phyloP scores from a whole-genome alignment of 2,888 invertebrate species.

The Pteria penguin region DNA sequence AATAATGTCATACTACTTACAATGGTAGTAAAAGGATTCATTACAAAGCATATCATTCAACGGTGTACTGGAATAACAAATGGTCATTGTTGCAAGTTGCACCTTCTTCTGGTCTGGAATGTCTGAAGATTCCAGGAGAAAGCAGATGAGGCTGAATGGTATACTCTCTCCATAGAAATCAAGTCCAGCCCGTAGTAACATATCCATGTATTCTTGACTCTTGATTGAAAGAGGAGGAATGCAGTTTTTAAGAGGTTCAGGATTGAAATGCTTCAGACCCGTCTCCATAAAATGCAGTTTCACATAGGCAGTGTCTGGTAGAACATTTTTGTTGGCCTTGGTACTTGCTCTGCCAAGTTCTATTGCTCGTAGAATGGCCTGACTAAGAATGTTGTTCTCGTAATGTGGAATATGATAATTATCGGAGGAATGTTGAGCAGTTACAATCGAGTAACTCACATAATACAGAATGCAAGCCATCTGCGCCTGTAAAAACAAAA shows the following conservation, averaged over 20 bases:
- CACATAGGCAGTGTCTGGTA: neutral
- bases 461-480: conserved; percentile 28
- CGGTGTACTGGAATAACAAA: conserved; percentile 27
- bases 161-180: conserved; percentile 24
- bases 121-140: conserved; percentile 1
- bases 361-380: conserved; percentile 28
- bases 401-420: neutral
- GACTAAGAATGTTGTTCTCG: neutral
- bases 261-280: neutral
- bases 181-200: conserved; percentile 6
- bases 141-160: conserved; percentile 20
- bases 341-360: conserved; percentile 29
- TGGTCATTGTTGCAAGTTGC: conserved; percentile 2
- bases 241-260: neutral
- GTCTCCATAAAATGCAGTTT: neutral
- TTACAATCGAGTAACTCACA: conserved; percentile 9
- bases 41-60: neutral
- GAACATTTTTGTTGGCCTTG: neutral
- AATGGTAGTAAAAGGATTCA: neutral
- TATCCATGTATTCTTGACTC: neutral
- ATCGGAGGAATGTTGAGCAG: neutral
- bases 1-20: too few relatives aligned
- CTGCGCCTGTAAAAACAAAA: conserved; percentile 26
- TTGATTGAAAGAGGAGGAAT: neutral
- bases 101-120: conserved; percentile 10